Base-by-base conservation (phyloP, 2,113 vertebrate species). In the crab-eating macaque (Macaca fascicularis) region DNA sequence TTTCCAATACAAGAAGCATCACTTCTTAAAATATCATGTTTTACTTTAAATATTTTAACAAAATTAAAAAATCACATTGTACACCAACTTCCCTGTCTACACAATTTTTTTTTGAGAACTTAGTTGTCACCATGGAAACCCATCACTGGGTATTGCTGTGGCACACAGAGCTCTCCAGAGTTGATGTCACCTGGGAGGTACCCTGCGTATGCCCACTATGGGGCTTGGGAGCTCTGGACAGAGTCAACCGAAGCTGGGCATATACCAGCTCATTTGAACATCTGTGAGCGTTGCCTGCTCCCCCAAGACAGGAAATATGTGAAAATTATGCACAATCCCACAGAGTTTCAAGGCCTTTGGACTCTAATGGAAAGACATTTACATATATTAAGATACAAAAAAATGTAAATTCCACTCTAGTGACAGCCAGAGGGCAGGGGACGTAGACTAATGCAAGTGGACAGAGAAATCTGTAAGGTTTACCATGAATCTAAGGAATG, bases 61-160 rank as follows among this genome's bases (percentile, higher is more conserved):
- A 70, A 70, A 89, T 40, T 89, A 7, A 67, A 96, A 95, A 90
- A 81, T 30, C 11, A 0, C 61, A 52, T 48, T 16, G 14, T 19
- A 43, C 4, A 70, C 38, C 45, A 16, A 78, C 13, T 69, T 55
- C 79, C 79, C 90, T 17, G 23, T 92, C 38, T 64, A 45, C 17
- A 52, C 2, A 27, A 38, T 57, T 72, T 78, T 92, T 70, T 59
- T 93, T 57, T 59, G 89, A 72, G 91, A 75, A 93, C 64, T 80
- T 61, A 5, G 59, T 3, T 5, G 25, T 96, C 88, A 55, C 90
- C 94, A 88, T 82, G 94, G 98, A 95, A 96, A 97, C 95, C 38
- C 72, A 78, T 25, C 4, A 23, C 87, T 17, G 35, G 94, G 38
- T 75, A 83, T 1, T 4, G 70, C 59, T 20, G 27, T 67, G 13